Percentiles rank a stretch among this genome's conserved stretches.
These are phyloP conservation scores for Benthosema pterotum DNA, from an alignment of 2,797 vertebrate genomes.

Conservation along the genomic window DNA sequence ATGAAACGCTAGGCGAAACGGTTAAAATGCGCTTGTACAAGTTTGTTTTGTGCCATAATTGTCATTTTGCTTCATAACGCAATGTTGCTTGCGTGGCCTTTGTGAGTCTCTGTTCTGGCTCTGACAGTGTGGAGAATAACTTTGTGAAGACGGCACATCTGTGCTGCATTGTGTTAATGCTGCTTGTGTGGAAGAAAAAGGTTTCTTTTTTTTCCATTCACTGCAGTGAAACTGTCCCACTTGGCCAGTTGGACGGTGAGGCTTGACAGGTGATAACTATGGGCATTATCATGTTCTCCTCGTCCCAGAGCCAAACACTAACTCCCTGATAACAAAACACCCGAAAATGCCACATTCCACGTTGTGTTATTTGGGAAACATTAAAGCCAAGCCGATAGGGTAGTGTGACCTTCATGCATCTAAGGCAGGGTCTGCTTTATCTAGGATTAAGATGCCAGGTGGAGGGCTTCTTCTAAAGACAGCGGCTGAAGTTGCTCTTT, in stretches of 20 bases:
- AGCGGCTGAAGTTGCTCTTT: too few relatives aligned
- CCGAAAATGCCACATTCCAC: not conserved
- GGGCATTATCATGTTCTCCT: not conserved
- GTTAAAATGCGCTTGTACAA: too few relatives aligned
- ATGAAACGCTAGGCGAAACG: too few relatives aligned
- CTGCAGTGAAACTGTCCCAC: not conserved
- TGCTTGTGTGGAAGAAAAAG: conserved; percentile 5
- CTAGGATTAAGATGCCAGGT: too few relatives aligned
- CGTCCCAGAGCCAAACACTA: not conserved
- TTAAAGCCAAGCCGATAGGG: too few relatives aligned
- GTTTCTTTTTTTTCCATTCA: not conserved
- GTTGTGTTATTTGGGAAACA: too few relatives aligned
- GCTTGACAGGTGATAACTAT: not conserved
- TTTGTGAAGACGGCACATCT: conserved; percentile 9
- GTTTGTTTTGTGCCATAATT: too few relatives aligned
- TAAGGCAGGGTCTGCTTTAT: too few relatives aligned
- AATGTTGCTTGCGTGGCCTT: too few relatives aligned
- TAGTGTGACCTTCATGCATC: too few relatives aligned
- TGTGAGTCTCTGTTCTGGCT: conserved; percentile 22
- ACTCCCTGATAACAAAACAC: not conserved
- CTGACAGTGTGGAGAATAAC: conserved; percentile 27
- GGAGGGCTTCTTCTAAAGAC: too few relatives aligned
- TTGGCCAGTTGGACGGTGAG: not conserved
- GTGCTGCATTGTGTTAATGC: conserved; percentile 16
- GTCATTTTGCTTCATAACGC: too few relatives aligned